Conservation (phyloP, 1,140 invertebrate species). For the Drosophila fuyamai region DNA sequence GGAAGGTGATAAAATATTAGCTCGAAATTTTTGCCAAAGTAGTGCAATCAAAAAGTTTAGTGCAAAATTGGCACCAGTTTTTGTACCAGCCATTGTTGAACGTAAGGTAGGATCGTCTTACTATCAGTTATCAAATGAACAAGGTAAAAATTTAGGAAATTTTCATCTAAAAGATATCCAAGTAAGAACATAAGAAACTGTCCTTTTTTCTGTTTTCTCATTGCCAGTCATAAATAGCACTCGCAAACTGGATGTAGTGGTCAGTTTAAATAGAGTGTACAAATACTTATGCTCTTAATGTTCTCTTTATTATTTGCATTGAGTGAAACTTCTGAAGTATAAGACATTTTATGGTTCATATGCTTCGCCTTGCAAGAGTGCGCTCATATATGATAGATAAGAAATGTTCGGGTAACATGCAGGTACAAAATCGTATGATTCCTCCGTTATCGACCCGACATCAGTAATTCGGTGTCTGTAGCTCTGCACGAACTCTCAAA, state of each 20-base stretch:
- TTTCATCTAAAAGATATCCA: slow-evolving; percentile 1
- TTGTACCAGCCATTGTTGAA: slow-evolving; percentile 1
- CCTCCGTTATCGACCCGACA: too few relatives aligned
- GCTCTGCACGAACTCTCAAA: too few relatives aligned
- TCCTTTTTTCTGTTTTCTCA: slow-evolving; percentile 3
- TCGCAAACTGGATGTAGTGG: too few relatives aligned
- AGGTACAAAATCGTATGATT: too few relatives aligned
- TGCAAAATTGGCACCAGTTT: too few relatives aligned
- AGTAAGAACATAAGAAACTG: slow-evolving; percentile 1
- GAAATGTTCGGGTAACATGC: background rate
- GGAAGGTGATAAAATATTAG: too few relatives aligned
- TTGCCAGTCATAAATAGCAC: too few relatives aligned
- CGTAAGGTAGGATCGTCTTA: slow-evolving; percentile 2
- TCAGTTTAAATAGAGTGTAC: background rate
- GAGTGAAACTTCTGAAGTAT: slow-evolving; percentile 2
- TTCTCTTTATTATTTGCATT: background rate
- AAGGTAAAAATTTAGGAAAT: background rate
- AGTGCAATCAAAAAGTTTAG: too few relatives aligned
- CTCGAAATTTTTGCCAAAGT: too few relatives aligned
- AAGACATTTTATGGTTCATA: slow-evolving; percentile 1
- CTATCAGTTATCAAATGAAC: slow-evolving; percentile 6
- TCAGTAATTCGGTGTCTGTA: too few relatives aligned
- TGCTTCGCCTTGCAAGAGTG: background rate
- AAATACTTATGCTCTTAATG: slow-evolving; percentile 2
- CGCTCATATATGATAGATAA: slow-evolving; percentile 3